Percentiles rank a stretch among this genome's conserved stretches.
phyloP scores from a whole-genome alignment of 2,113 vertebrate genomes.

The Megaleporinus macrocephalus region DNA sequence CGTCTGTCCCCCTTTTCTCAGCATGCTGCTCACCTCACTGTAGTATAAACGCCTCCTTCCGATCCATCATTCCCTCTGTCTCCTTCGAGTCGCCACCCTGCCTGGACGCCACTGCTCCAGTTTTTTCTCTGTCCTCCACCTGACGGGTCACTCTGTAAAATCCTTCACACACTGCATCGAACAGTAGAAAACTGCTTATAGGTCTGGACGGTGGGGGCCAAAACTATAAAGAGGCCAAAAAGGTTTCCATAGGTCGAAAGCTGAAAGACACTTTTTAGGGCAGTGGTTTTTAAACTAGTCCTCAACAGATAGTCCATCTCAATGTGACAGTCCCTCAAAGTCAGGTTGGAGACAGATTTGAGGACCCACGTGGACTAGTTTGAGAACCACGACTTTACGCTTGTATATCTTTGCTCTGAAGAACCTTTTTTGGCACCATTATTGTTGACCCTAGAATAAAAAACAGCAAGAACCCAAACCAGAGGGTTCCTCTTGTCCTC shows the following conservation, averaged over 20 bases:
- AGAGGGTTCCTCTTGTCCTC: background rate
- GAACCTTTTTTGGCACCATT: too few species aligned
- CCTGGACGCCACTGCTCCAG: slow-evolving; percentile 59
- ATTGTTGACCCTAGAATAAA: too few species aligned
- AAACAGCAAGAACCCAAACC: too few species aligned
- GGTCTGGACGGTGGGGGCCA: background rate
- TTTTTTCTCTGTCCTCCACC: slow-evolving; percentile 45
- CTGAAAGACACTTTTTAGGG: too few species aligned
- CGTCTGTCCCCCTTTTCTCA: slow-evolving; percentile 30
- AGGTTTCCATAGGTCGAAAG: too few species aligned
- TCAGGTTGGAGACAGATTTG: too few species aligned
- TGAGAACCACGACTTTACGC: too few species aligned
- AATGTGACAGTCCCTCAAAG: too few species aligned
- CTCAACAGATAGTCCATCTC: too few species aligned
- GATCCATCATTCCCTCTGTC: slow-evolving; percentile 40
- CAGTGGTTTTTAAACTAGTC: too few species aligned
- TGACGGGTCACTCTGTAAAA: background rate
- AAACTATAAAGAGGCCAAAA: background rate
- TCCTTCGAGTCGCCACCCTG: background rate
- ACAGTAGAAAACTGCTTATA: background rate
- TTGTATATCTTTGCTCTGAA: too few species aligned
- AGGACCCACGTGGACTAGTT: too few species aligned
- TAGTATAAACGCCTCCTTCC: slow-evolving; percentile 20
- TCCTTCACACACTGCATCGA: background rate
- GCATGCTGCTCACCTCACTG: slow-evolving; percentile 29